A percentile compares a stretch with the other conserved stretches of the same genome.
phyloP scores from a whole-genome alignment of 2,888 invertebrate genomes.

The Oligia fasciuncula region DNA sequence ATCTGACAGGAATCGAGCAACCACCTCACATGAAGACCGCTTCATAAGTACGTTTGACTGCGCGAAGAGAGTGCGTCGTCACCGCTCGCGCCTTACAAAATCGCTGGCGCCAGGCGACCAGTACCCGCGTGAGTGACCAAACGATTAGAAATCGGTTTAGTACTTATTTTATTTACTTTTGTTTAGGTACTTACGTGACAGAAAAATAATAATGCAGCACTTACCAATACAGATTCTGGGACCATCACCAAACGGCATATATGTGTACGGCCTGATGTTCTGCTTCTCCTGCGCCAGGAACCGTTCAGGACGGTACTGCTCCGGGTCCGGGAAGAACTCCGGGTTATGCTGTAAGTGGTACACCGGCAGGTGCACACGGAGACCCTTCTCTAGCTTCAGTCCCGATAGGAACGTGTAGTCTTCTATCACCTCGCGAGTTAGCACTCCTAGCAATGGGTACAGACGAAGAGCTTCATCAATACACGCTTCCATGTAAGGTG shows the following conservation, averaged over 20 bases:
- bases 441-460: conserved; percentile 77
- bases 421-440: conserved; percentile 78
- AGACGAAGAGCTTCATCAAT: conserved; percentile 75
- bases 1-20: too few species aligned
- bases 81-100: too few species aligned
- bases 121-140: too few species aligned
- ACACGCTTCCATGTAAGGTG: conserved; percentile 75
- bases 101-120: too few species aligned
- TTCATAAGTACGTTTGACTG: too few species aligned
- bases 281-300: conserved; percentile 62
- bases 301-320: too few species aligned
- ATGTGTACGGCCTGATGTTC: conserved; percentile 77
- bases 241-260: conserved; percentile 83
- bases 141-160: too few species aligned
- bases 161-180: too few species aligned
- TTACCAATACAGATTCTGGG: conserved; percentile 82
- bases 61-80: too few species aligned
- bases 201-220: conserved; percentile 27
- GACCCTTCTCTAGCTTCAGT: conserved; percentile 73
- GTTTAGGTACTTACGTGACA: neutral
- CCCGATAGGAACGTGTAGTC: conserved; percentile 78
- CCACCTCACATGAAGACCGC: too few species aligned
- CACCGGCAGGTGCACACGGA: conserved; percentile 79
- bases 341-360: conserved; percentile 73
- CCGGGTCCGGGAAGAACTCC: too few species aligned